Percentiles rank a stretch among this genome's conserved stretches.
phyloP scores from a whole-genome alignment of 2,888 invertebrate species.

The Lasioglossum pauxillum region DNA sequence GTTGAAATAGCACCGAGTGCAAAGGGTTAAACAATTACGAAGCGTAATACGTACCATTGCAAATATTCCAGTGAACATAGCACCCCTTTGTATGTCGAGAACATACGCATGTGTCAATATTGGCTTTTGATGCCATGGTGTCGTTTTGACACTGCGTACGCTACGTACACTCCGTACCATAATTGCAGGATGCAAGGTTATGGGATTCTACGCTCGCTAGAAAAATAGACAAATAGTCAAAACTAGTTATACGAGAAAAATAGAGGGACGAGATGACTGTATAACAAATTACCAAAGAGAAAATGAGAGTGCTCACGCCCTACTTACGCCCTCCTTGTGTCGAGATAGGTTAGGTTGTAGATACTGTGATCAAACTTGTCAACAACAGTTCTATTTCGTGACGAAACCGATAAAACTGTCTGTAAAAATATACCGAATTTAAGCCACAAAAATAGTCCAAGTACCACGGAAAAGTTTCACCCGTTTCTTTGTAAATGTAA shows the following conservation, averaged over 20 bases:
- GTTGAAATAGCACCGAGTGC: too few species aligned
- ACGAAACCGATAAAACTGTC: background rate
- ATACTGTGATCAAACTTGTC: background rate
- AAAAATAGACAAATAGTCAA: too few species aligned
- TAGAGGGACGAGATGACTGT: background rate
- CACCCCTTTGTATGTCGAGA: conserved; percentile 93
- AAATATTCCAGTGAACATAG: conserved; percentile 91
- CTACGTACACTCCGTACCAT: background rate
- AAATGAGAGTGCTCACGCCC: background rate
- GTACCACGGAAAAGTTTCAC: background rate
- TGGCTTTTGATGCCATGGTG: conserved; percentile 95
- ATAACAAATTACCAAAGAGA: background rate
- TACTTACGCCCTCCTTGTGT: background rate
- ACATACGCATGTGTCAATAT: conserved; percentile 92
- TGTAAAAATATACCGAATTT: background rate
- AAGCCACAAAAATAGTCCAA: background rate
- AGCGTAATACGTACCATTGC: conserved; percentile 88
- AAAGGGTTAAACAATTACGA: background rate
- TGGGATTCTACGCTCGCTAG: too few species aligned
- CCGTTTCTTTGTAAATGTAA: background rate
- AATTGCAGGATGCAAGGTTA: background rate
- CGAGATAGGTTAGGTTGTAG: conserved; percentile 1
- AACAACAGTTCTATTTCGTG: background rate
- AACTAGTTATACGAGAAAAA: background rate
- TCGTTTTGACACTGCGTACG: conserved; percentile 89